Percentiles rank a stretch among this genome's conserved stretches.
Evolutionary conservation across 2,113 vertebrate species (phyloP).

Genomic region (Andinoacara biseriatus): DNA sequence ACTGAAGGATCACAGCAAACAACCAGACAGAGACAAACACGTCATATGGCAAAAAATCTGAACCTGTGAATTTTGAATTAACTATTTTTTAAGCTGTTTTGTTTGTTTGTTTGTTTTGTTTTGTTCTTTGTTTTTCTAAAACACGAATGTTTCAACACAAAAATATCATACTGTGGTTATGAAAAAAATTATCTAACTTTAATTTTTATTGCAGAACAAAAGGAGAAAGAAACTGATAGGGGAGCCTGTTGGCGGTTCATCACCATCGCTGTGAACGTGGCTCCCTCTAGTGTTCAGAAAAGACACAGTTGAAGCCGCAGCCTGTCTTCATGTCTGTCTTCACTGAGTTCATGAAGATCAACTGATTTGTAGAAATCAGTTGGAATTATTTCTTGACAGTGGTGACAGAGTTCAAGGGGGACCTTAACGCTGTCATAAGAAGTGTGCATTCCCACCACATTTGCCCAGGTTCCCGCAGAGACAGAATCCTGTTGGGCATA

Average conservation of each 20-base stretch:
- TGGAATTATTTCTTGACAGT: neutral
- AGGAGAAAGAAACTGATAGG: neutral
- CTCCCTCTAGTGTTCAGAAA: slow-evolving; percentile 54
- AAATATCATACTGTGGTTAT: neutral
- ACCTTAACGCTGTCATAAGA: neutral
- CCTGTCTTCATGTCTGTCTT: neutral
- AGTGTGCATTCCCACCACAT: neutral
- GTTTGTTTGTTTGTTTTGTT: no score
- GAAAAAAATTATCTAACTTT: neutral
- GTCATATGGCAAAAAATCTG: neutral
- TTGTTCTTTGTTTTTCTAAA: neutral
- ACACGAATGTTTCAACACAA: neutral
- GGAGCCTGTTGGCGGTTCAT: neutral
- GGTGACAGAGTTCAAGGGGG: no score
- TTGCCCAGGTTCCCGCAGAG: neutral
- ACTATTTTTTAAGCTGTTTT: neutral
- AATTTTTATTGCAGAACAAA: neutral
- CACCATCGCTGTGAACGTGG: slow-evolving; percentile 37
- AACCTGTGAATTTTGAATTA: neutral
- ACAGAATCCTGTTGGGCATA: neutral
- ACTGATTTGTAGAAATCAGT: neutral
- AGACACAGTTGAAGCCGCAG: neutral
- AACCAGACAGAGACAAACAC: neutral
- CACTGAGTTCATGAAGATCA: neutral
- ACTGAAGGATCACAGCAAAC: neutral